These are phyloP conservation scores for Opisthocomus hoazin DNA, from an alignment of 2,113 vertebrate species.

Conservation along the genomic window DNA sequence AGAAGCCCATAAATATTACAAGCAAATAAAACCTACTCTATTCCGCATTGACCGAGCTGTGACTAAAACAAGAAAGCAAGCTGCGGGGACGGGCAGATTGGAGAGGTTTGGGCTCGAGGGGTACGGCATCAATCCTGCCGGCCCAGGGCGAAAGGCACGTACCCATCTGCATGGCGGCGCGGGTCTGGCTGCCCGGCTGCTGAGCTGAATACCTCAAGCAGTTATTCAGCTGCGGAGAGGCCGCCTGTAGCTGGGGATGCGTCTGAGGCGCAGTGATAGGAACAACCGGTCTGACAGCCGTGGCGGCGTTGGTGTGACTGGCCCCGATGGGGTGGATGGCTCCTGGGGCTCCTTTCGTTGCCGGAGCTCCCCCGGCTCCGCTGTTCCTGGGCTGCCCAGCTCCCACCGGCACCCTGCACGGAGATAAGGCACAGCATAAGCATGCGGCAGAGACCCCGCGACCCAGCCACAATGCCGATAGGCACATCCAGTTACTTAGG, in stretches of 20 bases:
- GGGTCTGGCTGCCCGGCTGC: constrained; percentile 74
- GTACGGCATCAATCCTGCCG: rapidly evolving
- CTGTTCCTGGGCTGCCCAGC: constrained; percentile 73
- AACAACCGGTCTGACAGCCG: constrained; percentile 72
- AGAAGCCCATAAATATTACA: constrained; percentile 28
- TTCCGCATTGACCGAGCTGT: neutral
- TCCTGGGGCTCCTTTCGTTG: constrained; percentile 72
- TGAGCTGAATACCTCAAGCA: constrained; percentile 83
- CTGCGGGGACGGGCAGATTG: rapidly evolving
- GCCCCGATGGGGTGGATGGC: constrained; percentile 72
- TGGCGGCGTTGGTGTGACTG: constrained; percentile 62
- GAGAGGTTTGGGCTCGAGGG: neutral
- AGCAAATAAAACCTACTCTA: neutral
- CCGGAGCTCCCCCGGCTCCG: constrained; percentile 56
- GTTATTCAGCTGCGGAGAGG: constrained; percentile 79
- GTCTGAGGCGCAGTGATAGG: constrained; percentile 71
- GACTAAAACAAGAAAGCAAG: neutral
- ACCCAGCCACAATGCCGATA: neutral
- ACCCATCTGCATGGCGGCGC: constrained; percentile 84
- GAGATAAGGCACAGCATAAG: neutral
- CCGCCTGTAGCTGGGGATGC: constrained; percentile 74
- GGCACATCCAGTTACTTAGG: neutral
- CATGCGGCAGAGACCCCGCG: neutral
- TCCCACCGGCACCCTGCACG: constrained; percentile 83
- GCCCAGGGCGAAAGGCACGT: neutral